Conservation (phyloP, 2,888 invertebrate genomes). For the Caenorhabditis panamensis region DNA sequence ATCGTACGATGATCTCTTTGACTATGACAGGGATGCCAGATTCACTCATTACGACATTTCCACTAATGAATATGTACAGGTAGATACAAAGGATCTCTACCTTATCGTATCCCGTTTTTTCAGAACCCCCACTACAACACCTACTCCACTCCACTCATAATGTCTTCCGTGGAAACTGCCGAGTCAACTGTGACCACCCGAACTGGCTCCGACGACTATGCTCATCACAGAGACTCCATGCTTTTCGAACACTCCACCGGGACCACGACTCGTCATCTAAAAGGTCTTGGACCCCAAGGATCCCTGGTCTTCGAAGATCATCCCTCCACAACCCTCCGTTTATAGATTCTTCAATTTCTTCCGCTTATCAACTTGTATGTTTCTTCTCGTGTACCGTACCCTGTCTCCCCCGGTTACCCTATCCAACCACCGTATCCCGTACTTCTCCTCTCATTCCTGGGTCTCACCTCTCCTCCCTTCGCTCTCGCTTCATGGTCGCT, state of each 20-base stretch:
- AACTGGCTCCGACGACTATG: slow-evolving; percentile 63
- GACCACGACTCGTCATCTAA: slow-evolving; percentile 64
- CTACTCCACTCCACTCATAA: slow-evolving; percentile 70
- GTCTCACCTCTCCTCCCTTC: slow-evolving; percentile 21
- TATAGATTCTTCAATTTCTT: slow-evolving; percentile 5
- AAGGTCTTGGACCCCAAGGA: slow-evolving; percentile 69
- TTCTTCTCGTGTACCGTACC: slow-evolving; percentile 1
- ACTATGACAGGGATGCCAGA: slow-evolving; percentile 63
- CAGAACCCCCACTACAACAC: slow-evolving; percentile 66
- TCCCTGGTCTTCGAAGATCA: slow-evolving; percentile 68
- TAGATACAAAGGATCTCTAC: slow-evolving; percentile 4
- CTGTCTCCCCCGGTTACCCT: slow-evolving; percentile 17
- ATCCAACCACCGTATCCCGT: background rate
- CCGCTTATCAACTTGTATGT: slow-evolving; percentile 31
- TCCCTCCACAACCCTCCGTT: slow-evolving; percentile 23
- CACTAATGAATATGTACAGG: slow-evolving; percentile 60
- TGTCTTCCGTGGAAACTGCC: slow-evolving; percentile 67
- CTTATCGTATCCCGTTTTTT: background rate
- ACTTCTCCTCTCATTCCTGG: slow-evolving; percentile 41
- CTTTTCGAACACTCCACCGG: slow-evolving; percentile 55
- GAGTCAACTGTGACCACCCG: slow-evolving; percentile 73
- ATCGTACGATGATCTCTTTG: slow-evolving; percentile 75
- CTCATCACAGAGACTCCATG: slow-evolving; percentile 54
- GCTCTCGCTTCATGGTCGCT: slow-evolving; percentile 36
- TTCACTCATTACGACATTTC: slow-evolving; percentile 61